These are phyloP conservation scores for Myrmophylax atrothorax DNA, from an alignment of 2,113 vertebrate genomes.

Conservation along the genomic window DNA sequence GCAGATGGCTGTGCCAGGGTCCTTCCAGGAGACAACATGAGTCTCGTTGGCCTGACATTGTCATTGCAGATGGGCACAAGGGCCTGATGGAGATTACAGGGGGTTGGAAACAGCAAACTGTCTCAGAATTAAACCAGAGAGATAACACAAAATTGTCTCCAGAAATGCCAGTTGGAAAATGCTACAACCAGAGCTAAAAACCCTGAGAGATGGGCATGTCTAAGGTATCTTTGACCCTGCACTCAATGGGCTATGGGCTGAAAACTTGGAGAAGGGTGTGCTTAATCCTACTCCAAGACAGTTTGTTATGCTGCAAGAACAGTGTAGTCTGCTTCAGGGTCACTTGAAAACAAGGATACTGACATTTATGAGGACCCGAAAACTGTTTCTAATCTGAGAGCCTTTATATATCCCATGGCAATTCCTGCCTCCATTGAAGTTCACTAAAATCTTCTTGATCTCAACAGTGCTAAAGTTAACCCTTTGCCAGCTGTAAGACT, in stretches of 20 bases:
- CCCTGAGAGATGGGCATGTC: background rate
- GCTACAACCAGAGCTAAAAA: background rate
- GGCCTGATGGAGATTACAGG: background rate
- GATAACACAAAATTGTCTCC: background rate
- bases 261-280: background rate
- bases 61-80: background rate
- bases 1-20: rapidly evolving
- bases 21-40: background rate
- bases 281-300: background rate
- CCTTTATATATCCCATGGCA: background rate
- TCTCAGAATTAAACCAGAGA: background rate
- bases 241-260: background rate
- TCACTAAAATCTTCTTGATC: background rate
- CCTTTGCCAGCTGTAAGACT: background rate
- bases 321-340: background rate
- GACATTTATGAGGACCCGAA: background rate
- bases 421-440: background rate
- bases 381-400: background rate
- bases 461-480: background rate
- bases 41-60: background rate
- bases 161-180: background rate
- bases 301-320: background rate
- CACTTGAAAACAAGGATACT: background rate
- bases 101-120: background rate
- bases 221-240: background rate